phyloP scores from a whole-genome alignment of 53 echinoderm and acorn worm genomes.

The Crossaster papposus region DNA sequence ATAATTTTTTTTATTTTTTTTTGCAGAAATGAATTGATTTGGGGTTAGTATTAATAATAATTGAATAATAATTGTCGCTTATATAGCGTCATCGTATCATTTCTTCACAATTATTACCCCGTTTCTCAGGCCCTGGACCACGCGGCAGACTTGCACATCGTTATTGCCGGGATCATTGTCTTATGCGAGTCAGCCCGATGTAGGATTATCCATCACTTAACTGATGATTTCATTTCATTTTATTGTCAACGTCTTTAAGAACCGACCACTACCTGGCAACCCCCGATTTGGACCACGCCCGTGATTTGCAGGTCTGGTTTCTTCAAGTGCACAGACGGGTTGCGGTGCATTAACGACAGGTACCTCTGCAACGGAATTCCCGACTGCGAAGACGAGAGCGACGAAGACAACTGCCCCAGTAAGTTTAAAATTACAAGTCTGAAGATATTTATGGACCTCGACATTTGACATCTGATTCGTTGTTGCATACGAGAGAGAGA shows the following conservation, averaged over 20 bases:
- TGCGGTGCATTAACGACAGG: slow-evolving; percentile 50
- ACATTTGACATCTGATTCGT: background rate
- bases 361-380: slow-evolving; percentile 55
- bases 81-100: too few species aligned
- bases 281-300: slow-evolving; percentile 33
- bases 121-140: too few species aligned
- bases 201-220: too few species aligned
- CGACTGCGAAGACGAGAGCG: slow-evolving; percentile 76
- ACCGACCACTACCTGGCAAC: background rate
- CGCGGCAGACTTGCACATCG: too few species aligned
- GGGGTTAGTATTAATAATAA: too few species aligned
- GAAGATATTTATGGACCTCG: background rate
- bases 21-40: too few species aligned
- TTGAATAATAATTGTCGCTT: too few species aligned
- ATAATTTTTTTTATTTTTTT: too few species aligned
- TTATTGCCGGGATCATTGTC: too few species aligned
- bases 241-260: background rate
- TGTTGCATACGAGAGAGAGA: too few species aligned
- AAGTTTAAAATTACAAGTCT: slow-evolving; percentile 15
- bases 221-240: background rate
- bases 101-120: too few species aligned
- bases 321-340: slow-evolving; percentile 59
- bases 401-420: slow-evolving; percentile 70
- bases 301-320: background rate
- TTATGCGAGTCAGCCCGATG: too few species aligned